Evolutionary conservation across 2,797 vertebrate genomes (phyloP).

Genomic region (Crypturellus tataupa): DNA sequence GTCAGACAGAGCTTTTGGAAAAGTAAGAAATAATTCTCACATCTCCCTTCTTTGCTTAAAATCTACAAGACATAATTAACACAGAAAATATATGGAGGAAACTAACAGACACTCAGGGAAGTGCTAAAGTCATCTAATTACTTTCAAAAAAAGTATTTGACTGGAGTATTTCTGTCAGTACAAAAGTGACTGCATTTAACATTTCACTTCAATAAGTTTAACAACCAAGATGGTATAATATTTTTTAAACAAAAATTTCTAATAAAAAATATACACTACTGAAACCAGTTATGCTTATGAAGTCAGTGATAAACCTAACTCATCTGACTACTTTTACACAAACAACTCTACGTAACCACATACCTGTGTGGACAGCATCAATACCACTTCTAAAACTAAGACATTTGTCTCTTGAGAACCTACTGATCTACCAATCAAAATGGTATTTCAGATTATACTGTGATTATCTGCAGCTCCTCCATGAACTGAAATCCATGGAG

Average conservation of each 20-base stretch:
- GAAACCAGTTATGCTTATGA: neutral
- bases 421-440: neutral
- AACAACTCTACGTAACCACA: neutral
- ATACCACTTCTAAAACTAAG: neutral
- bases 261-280: neutral
- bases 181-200: neutral
- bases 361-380: neutral
- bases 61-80: neutral
- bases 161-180: neutral
- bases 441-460: neutral
- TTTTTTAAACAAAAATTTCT: neutral
- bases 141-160: neutral
- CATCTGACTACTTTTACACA: neutral
- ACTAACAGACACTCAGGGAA: conserved; percentile 35
- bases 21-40: neutral
- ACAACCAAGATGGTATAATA: neutral
- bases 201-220: neutral
- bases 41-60: neutral
- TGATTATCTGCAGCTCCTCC: neutral
- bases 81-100: conserved; percentile 17
- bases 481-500: neutral
- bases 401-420: neutral
- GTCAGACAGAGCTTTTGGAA: neutral
- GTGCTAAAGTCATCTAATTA: neutral
- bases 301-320: neutral